Evolutionary conservation across 2,113 vertebrate species (phyloP).

Genomic region (Barnardius zonarius): DNA sequence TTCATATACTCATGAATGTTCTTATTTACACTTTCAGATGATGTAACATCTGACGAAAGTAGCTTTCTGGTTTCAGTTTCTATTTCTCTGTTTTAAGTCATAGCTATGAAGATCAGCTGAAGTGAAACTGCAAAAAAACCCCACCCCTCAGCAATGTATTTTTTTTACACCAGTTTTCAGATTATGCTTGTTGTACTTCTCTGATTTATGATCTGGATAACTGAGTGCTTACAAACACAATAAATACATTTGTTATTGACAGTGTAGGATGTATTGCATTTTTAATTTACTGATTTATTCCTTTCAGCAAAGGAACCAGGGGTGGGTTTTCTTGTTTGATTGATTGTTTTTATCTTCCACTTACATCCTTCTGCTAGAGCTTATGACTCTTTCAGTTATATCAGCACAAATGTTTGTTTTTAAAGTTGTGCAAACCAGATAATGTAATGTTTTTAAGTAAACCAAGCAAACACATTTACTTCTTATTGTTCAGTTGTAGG

Average conservation of each 20-base stretch:
- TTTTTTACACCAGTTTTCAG: neutral
- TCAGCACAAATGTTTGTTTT: neutral
- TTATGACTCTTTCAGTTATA: neutral
- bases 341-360: neutral
- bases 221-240: neutral
- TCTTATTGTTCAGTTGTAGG: neutral
- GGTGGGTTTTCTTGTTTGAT: neutral
- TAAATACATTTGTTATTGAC: neutral
- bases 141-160: neutral
- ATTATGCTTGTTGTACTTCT: neutral
- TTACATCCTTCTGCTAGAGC: neutral
- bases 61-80: neutral
- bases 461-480: neutral
- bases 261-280: neutral
- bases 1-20: neutral
- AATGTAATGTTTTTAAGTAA: neutral
- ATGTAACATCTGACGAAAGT: neutral
- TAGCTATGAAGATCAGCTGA: neutral
- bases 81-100: neutral
- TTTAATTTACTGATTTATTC: neutral
- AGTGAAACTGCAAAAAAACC: neutral
- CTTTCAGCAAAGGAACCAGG: neutral
- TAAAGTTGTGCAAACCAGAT: neutral
- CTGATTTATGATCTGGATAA: neutral
- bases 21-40: neutral